Base-by-base conservation (phyloP, 2,888 invertebrate genomes). In the Halictus quadricinctus region DNA sequence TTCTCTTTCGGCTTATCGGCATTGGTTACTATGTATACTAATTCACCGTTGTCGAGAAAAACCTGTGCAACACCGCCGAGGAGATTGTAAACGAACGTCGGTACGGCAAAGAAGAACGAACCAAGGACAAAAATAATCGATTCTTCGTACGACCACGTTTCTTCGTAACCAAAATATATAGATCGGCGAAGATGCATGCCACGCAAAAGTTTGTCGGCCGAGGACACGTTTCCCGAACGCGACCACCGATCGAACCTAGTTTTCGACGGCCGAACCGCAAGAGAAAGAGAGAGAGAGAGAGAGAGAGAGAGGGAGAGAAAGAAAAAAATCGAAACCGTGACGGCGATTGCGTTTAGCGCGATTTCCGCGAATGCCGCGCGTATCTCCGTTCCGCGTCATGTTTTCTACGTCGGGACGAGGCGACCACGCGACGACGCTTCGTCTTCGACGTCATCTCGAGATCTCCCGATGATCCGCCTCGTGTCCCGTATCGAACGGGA, bases 141-240 rank as follows among this genome's bases (percentile, higher is more conserved):
- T 74, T 48, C 70, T 76, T 54, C 69, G 76, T 72, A 81, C 76
- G 64, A 36, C 79, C 41, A 21, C 25, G 64, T 74, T 79, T 60
- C 48, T 3, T 72, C 81, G 86, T 76, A 36, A 73, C 54, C n/a
- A 70, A 81, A 76, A 76, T 81, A 86, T 81, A 85, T 77, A 75
- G 15, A 29, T 48, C n/a, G 43, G n/a, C 58, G 12, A 43, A 21
- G 48, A 43, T 21, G 29, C 18, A 41, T n/a, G 46, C 46, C n/a
- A 3, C 72, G 25, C 36, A 25, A 41, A 25, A 60, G 48, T 58
- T 70, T 48, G 21, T 48, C 60, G 10, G 13, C 6, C 70, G 76
- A 3, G 64, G 29, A 18, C 60, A 15, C 29, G 58, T 12, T 58
- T 3, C n/a, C 3, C 58, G 58, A n/a, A n/a, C 12, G 58, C 58